Conservation (phyloP, 2,113 vertebrate genomes). For the Strix uralensis region DNA sequence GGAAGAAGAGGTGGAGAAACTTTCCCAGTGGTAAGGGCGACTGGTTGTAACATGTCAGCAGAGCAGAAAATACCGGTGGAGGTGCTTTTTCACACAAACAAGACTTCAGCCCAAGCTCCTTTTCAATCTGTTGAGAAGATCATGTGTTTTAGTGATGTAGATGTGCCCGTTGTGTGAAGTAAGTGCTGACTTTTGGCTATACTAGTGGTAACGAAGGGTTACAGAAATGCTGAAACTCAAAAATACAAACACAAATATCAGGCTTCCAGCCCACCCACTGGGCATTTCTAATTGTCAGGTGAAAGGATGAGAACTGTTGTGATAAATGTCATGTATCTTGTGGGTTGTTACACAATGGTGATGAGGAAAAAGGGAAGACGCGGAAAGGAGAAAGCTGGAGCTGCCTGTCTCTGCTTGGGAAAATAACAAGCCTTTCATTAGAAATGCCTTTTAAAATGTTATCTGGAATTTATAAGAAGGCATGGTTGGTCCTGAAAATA, state of each 20-base stretch:
- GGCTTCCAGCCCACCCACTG: slow-evolving; percentile 29
- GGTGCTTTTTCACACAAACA: neutral
- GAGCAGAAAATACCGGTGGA: neutral
- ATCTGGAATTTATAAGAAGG: neutral
- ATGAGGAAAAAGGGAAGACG: neutral
- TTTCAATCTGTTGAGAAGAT: neutral
- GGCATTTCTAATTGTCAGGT: slow-evolving; percentile 74
- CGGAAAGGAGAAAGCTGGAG: neutral
- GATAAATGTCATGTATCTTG: slow-evolving; percentile 77
- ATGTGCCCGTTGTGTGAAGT: neutral
- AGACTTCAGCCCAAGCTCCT: neutral
- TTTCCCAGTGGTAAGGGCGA: neutral
- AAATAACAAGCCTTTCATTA: neutral
- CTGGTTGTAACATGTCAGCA: neutral
- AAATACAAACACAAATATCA: slow-evolving; percentile 62
- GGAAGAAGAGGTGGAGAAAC: neutral
- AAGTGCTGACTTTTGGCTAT: neutral
- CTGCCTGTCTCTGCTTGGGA: neutral
- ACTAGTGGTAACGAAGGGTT: slow-evolving; percentile 62
- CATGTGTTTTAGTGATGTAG: neutral
- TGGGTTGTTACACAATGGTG: slow-evolving; percentile 14
- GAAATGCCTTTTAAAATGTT: neutral
- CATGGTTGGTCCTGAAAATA: neutral
- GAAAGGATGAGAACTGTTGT: slow-evolving; percentile 66
- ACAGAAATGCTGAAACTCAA: slow-evolving; percentile 46